phyloP scores from a whole-genome alignment of 1,140 invertebrate species.

The Polypedilum vanderplanki region DNA sequence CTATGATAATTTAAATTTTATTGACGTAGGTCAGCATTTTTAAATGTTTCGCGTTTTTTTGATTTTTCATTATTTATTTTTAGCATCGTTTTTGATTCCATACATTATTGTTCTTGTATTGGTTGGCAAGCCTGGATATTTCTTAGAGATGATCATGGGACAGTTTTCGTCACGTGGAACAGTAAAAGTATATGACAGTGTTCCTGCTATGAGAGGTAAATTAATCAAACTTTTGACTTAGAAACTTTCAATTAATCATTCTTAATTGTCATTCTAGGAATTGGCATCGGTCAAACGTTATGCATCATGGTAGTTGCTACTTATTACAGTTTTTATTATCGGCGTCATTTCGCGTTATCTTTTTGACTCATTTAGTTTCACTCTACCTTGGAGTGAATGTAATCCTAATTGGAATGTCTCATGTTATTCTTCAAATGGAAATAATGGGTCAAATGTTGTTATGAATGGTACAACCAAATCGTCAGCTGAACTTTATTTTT shows the following conservation, averaged over 20 bases:
- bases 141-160: slow-evolving; percentile 23
- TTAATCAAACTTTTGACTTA: too few species aligned
- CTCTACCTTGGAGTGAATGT: slow-evolving; percentile 63
- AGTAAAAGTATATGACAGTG: neutral
- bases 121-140: slow-evolving; percentile 49
- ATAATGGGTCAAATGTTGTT: neutral
- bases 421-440: slow-evolving; percentile 47
- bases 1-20: too few species aligned
- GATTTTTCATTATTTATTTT: neutral
- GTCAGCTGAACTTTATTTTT: slow-evolving; percentile 43
- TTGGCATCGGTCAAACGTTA: slow-evolving; percentile 67
- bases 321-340: slow-evolving; percentile 67
- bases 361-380: slow-evolving; percentile 53
- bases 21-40: too few species aligned
- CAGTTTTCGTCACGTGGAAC: neutral
- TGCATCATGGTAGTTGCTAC: slow-evolving; percentile 64
- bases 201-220: slow-evolving; percentile 39
- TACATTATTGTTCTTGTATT: slow-evolving; percentile 69
- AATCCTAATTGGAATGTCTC: slow-evolving; percentile 49
- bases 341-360: slow-evolving; percentile 62
- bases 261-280: slow-evolving; percentile 44
- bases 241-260: too few species aligned
- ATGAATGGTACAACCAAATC: slow-evolving; percentile 29
- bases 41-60: too few species aligned
- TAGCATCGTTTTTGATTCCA: slow-evolving; percentile 67